phyloP scores from a whole-genome alignment of 2,113 vertebrate genomes.

The Mustela nigripes region DNA sequence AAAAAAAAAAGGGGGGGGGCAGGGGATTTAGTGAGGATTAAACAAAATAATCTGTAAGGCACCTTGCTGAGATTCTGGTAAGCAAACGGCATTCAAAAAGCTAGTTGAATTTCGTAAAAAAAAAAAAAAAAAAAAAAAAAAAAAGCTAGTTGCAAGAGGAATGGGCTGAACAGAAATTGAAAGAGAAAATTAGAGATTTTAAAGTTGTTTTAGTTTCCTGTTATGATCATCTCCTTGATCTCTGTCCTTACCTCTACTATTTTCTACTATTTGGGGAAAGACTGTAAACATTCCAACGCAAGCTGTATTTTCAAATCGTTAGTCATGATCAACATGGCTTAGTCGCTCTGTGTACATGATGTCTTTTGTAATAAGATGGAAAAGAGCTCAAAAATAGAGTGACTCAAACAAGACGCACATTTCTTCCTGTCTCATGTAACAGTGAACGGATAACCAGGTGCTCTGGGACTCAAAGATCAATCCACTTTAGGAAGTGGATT shows the following conservation, averaged over 20 bases:
- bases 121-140: no score
- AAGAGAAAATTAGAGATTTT: neutral
- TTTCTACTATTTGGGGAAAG: neutral
- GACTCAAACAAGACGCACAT: neutral
- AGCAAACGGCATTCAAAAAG: neutral
- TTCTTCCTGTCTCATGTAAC: neutral
- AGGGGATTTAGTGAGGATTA: neutral
- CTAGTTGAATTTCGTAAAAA: neutral
- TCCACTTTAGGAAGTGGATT: neutral
- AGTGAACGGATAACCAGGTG: rapidly evolving
- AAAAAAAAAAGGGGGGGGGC: no score
- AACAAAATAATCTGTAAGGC: neutral
- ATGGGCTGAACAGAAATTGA: neutral
- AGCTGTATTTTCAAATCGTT: neutral
- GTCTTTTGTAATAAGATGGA: neutral
- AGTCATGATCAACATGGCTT: neutral
- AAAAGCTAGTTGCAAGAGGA: neutral
- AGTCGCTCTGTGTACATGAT: neutral
- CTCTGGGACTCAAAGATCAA: rapidly evolving
- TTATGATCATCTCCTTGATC: neutral
- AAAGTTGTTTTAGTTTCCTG: neutral
- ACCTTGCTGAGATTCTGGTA: neutral
- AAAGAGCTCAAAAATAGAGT: neutral
- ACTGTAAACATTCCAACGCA: neutral
- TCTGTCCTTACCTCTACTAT: neutral